These are phyloP conservation scores for Hypomecis punctinalis DNA, from an alignment of 2,888 invertebrate genomes.

Conservation along the genomic window DNA sequence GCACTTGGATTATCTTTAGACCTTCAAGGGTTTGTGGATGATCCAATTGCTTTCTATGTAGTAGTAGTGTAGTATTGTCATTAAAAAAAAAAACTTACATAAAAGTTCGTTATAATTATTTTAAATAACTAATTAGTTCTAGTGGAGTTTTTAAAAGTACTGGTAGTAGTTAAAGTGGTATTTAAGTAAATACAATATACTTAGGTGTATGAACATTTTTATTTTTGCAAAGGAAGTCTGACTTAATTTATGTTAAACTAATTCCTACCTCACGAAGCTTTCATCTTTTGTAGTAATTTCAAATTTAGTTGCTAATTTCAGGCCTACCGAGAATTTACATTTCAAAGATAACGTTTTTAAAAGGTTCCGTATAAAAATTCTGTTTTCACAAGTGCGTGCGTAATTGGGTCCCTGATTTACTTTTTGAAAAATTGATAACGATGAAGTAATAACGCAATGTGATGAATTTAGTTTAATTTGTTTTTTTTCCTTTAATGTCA, in stretches of 20 bases:
- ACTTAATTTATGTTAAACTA: slow-evolving; percentile 11
- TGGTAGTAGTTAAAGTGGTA: too few species aligned
- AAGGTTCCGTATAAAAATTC: slow-evolving; percentile 31
- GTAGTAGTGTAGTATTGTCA: too few species aligned
- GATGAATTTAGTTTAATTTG: not conserved
- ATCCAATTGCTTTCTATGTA: too few species aligned
- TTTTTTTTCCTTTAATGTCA: too few species aligned
- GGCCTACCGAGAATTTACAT: slow-evolving; percentile 41
- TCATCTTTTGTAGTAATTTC: slow-evolving; percentile 26
- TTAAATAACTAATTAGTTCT: too few species aligned
- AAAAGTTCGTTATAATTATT: too few species aligned
- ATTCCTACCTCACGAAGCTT: slow-evolving; percentile 6
- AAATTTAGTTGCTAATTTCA: slow-evolving; percentile 35
- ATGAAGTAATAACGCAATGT: not conserved
- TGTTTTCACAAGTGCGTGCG: slow-evolving; percentile 26
- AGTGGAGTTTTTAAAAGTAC: too few species aligned
- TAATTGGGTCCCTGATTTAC: slow-evolving; percentile 23
- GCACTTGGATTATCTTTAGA: too few species aligned
- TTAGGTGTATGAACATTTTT: not conserved
- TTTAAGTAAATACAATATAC: too few species aligned
- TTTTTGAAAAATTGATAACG: slow-evolving; percentile 4
- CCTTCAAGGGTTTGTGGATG: too few species aligned
- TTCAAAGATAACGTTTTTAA: slow-evolving; percentile 39
- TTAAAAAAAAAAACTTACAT: too few species aligned
- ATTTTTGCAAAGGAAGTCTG: not conserved